Base-by-base conservation (phyloP, 2,888 invertebrate genomes). In the Epistrophe grossulariae region DNA sequence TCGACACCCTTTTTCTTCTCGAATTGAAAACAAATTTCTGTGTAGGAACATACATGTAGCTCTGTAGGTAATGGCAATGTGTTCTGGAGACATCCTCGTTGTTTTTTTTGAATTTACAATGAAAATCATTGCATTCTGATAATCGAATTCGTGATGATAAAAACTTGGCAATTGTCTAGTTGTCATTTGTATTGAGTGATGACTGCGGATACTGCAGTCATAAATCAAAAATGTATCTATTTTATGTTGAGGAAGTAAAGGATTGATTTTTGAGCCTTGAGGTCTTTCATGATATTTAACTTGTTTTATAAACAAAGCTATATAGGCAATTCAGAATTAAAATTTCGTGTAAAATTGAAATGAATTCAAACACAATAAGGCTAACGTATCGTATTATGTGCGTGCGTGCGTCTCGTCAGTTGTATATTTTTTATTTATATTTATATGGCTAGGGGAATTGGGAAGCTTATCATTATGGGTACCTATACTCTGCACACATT, bases 151-250 rank as follows among this genome's bases (percentile, higher is more conserved):
- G 52, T 55, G 79, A 62, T 83, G 62, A 64, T 28, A 43, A 73
- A 24, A 78, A 62, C 70, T 73, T 78, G 50, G 7, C 59, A 43
- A 85, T 85, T 82, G 82, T 78, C 57, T 57, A 19, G 52, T 70
- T 85, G 85, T 85, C 85, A 85, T 78, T 35, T 78, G 38, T 82
- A 82, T 78, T 85, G 85, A 85, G 73, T 82, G 82, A 85, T 85
- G 82, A 85, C 68, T 81, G 57, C 70, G 78, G 78, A 81, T 74
- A 78, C 68, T 78, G 57, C 70, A 82, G 82, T 85, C 78, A 78
- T 78, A 85, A 85, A 85, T 85, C 85, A 83, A 60, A 85, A 78
- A 82, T 55, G 43, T 73, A 73, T 77, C 13, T 71, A 4, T 43
- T 48, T n/a, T 38, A 50, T 50, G 43, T 72, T 31, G 8, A 70